Evolutionary conservation across 2,113 vertebrate species (phyloP).

Genomic region (Morone saxatilis): DNA sequence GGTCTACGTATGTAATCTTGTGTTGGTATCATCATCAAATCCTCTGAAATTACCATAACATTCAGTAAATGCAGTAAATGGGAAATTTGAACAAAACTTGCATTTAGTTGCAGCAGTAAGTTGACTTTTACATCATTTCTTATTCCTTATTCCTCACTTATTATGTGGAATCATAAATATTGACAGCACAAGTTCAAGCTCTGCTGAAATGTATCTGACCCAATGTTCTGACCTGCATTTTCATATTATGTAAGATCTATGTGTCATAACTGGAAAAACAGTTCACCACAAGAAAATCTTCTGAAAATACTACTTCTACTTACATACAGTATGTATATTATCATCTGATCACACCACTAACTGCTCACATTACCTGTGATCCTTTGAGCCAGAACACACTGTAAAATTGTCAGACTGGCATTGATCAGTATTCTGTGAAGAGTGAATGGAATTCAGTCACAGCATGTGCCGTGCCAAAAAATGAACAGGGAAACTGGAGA

Average conservation of each 20-base stretch:
- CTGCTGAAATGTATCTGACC: constrained; percentile 11
- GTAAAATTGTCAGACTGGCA: constrained; percentile 13
- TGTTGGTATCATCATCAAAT: not conserved
- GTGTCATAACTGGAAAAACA: not conserved
- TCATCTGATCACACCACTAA: constrained; percentile 11
- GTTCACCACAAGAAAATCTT: not conserved
- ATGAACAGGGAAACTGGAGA: not conserved
- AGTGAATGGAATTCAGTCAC: constrained; percentile 17
- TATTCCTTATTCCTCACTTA: not conserved
- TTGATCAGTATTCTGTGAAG: constrained; percentile 22
- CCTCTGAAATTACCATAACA: not conserved
- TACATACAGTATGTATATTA: not conserved
- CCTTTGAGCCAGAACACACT: constrained; percentile 7
- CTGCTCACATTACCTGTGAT: constrained; percentile 2
- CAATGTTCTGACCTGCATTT: constrained; percentile 8
- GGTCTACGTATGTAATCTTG: not conserved
- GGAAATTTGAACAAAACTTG: not conserved
- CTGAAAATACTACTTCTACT: not conserved
- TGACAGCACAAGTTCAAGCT: not conserved
- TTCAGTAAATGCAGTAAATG: not conserved
- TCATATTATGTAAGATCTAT: not conserved
- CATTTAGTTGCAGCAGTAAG: not conserved
- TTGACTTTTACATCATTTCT: not conserved
- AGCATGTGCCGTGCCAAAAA: constrained; percentile 3
- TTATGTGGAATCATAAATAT: not conserved